Percentiles rank a stretch among this genome's conserved stretches.
These are phyloP conservation scores for Lagorchestes hirsutus DNA, from an alignment of 2,797 vertebrate species.

Conservation along the genomic window DNA sequence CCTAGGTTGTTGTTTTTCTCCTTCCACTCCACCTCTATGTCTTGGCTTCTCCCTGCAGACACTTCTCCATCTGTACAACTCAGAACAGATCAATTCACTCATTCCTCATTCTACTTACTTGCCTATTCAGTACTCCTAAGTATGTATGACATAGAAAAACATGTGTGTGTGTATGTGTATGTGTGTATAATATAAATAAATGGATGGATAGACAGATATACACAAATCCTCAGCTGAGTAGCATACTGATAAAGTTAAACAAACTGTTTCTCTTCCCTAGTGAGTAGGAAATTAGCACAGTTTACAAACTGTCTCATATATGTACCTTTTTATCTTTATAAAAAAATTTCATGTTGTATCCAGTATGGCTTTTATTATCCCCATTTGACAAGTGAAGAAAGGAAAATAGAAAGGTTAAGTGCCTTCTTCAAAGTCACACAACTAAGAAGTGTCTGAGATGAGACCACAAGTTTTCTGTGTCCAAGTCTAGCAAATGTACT, in stretches of 20 bases:
- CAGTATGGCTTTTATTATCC: neutral
- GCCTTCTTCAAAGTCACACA: neutral
- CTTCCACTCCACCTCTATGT: too few relatives aligned
- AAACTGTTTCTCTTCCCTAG: neutral
- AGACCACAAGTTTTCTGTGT: neutral
- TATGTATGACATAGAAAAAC: neutral
- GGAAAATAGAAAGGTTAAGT: neutral
- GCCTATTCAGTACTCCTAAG: neutral
- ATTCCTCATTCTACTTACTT: neutral
- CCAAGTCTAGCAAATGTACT: neutral
- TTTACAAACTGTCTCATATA: neutral
- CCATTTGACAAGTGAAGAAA: neutral
- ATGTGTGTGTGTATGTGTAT: neutral
- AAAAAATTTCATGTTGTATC: neutral
- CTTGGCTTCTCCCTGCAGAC: too few relatives aligned
- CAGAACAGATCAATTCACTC: neutral
- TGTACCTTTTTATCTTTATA: neutral
- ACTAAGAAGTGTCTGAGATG: neutral
- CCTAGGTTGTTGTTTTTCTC: neutral
- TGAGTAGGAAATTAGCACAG: neutral
- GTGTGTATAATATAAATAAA: neutral
- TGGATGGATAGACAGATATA: too few relatives aligned
- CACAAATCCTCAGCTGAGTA: neutral
- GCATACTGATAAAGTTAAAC: neutral
- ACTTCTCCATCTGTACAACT: accelerated